These are phyloP conservation scores for Melitaea athalia DNA, from an alignment of 2,888 invertebrate genomes.

Conservation along the genomic window DNA sequence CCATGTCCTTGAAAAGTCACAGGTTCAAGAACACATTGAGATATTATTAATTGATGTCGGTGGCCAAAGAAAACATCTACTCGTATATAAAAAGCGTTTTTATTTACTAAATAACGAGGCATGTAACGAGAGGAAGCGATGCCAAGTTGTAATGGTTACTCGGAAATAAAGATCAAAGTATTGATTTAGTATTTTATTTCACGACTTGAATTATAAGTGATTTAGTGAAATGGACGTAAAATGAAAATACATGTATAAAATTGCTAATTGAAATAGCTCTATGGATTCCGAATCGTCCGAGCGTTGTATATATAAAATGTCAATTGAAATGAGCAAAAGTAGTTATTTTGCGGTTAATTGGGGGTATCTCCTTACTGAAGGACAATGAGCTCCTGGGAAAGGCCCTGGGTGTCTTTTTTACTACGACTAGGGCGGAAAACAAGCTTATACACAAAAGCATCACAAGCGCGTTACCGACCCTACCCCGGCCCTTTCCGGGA, in stretches of 20 bases:
- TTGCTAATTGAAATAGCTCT: too few species aligned
- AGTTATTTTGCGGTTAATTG: too few species aligned
- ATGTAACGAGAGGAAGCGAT: constrained; percentile 1
- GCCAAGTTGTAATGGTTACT: constrained; percentile 2
- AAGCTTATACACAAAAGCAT: too few species aligned
- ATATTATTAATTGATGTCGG: constrained; percentile 10
- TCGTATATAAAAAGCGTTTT: constrained; percentile 8
- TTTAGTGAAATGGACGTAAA: background rate
- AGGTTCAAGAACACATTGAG: constrained; percentile 19
- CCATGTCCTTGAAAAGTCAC: constrained; percentile 7
- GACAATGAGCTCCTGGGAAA: too few species aligned
- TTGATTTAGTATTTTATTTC: constrained; percentile 1
- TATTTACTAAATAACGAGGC: constrained; percentile 8
- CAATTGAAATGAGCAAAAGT: too few species aligned
- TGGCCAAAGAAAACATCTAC: constrained; percentile 9
- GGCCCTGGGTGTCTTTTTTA: too few species aligned
- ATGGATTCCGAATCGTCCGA: too few species aligned
- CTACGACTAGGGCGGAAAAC: too few species aligned
- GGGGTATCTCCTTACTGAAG: too few species aligned
- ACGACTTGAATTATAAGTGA: background rate
- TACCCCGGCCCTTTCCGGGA: too few species aligned
- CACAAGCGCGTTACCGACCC: too few species aligned
- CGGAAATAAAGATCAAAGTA: background rate
- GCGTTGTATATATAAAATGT: too few species aligned
- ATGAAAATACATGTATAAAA: background rate